Base-by-base conservation (phyloP, 2,888 invertebrate species). In the Parapristionchus giblindavisi region DNA sequence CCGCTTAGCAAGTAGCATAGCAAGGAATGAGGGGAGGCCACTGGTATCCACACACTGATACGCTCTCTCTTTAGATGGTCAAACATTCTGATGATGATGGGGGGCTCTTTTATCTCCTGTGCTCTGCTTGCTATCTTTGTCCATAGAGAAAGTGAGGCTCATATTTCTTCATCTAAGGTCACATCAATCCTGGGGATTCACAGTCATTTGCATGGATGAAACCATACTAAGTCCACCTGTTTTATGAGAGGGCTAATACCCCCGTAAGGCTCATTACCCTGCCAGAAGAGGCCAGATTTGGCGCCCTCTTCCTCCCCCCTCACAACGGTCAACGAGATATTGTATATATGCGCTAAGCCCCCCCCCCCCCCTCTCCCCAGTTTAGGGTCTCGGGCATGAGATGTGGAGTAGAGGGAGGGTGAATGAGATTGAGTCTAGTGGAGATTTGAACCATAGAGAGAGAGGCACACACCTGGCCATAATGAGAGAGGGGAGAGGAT, bases 291-390 rank as follows among this genome's bases (percentile, higher is more conserved):
- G n/a, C n/a, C 29, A 43, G 63, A 27, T 65, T 65, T 65, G 36
- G 63, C 63, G 63, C 56, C 29, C 4, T 27, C 5, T n/a, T n/a
- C n/a, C n/a, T n/a, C n/a, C n/a, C n/a, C n/a, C n/a, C n/a, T n/a
- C n/a, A n/a, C n/a, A n/a, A n/a, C n/a, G n/a, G n/a, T n/a, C 61
- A 5, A 8, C 24, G 63, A 43, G 63, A 65, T 65, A 65, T 65
- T 65, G 63, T 65, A 65, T 65, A 21, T 40, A 40, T 43, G 34
- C 61, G 38, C 61, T 65, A 65, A 65, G 63, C 63, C 63, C 58
- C 63, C 63, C 11, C n/a, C n/a, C n/a, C n/a, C n/a, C n/a, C n/a
- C n/a, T n/a, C n/a, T n/a, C n/a, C n/a, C n/a, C n/a, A n/a, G 40
- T 40, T 27, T 29, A 24, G 43, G 21, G 61, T 32, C 34, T 58